Base-by-base conservation (phyloP, 2,797 vertebrate genomes). In the Eulemur rubriventer region DNA sequence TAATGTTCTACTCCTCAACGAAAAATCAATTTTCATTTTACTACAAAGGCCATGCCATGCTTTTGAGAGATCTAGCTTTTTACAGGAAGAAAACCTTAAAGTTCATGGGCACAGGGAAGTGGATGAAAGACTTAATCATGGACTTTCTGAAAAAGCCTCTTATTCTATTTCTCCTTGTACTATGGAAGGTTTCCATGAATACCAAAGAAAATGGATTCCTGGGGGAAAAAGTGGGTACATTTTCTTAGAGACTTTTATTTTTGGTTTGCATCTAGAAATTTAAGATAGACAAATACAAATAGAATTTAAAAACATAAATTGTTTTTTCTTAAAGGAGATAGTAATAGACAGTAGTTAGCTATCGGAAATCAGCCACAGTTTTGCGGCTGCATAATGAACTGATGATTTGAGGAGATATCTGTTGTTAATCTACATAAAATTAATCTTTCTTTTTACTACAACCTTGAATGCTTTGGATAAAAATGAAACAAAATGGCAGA, bases 231-330 rank as follows among this genome's bases (percentile, higher is more conserved):
- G 17, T 92, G 61, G 12, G 26, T 82, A 43, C 1, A 63, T 76
- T 95, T 96, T 86, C 78, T 83, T 35, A 91, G 52, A 63, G 9
- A 55, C 38, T 50, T 85, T 95, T 85, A 65, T 78, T 86, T 96
- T 92, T 79, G 50, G 14, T 38, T 89, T 89, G 41, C 35, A 73
- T 89, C 26, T 93, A 91, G 83, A 72, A 96, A 80, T 91, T 80
- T 95, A 33, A 92, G 46, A 83, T 10, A 85, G 59, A 94, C 24
- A 82, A 69, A 86, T 20, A 83, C 52, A 94, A 89, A 79, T 28
- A 78, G 26, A 96, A 33, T 69, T 87, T 38, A 43, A 24, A 92
- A 89, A 46, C 63, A 26, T 41, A 72, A 57, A 59, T 28, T n/a
- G 18, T 46, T 41, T 88, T 63, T 72, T 69, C 35, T 63, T 57